phyloP scores from a whole-genome alignment of 2,888 invertebrate genomes.

The Drosophila quinaria region DNA sequence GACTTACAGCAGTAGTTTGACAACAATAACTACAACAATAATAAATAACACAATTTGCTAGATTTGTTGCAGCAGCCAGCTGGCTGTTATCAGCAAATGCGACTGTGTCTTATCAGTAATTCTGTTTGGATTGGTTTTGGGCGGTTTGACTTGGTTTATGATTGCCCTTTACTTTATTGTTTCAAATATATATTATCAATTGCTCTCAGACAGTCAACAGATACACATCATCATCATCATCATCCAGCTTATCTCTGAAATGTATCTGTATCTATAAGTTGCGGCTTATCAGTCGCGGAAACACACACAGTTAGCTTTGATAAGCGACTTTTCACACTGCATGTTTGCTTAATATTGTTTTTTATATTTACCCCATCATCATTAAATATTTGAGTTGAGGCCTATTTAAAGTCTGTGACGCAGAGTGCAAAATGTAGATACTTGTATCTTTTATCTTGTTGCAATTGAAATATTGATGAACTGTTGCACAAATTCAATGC shows the following conservation, averaged over 20 bases:
- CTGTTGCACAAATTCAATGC: neutral
- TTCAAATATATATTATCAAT: slow-evolving; percentile 36
- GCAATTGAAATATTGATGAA: slow-evolving; percentile 7
- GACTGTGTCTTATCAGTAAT: slow-evolving; percentile 42
- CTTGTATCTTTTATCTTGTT: neutral
- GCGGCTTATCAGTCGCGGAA: slow-evolving; percentile 52
- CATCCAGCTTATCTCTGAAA: slow-evolving; percentile 28
- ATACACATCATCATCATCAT: slow-evolving; percentile 12
- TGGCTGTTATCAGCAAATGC: slow-evolving; percentile 33
- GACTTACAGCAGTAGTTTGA: slow-evolving; percentile 8
- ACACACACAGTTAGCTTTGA: slow-evolving; percentile 21
- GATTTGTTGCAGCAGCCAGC: slow-evolving; percentile 30
- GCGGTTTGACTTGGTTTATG: slow-evolving; percentile 56
- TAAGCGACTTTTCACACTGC: slow-evolving; percentile 24
- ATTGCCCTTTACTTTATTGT: slow-evolving; percentile 47
- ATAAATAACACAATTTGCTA: neutral
- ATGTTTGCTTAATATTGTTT: slow-evolving; percentile 33
- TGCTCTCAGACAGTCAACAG: slow-evolving; percentile 23
- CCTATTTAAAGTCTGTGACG: slow-evolving; percentile 42
- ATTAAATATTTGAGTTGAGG: slow-evolving; percentile 35
- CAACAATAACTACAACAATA: neutral
- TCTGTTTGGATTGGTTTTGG: slow-evolving; percentile 48
- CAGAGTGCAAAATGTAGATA: neutral
- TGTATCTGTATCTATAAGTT: slow-evolving; percentile 26
- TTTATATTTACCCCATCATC: slow-evolving; percentile 28